Percentiles rank a stretch among this genome's conserved stretches.
Conservation (phyloP, 1,140 invertebrate genomes). For the Protaetia brevitarsis region DNA sequence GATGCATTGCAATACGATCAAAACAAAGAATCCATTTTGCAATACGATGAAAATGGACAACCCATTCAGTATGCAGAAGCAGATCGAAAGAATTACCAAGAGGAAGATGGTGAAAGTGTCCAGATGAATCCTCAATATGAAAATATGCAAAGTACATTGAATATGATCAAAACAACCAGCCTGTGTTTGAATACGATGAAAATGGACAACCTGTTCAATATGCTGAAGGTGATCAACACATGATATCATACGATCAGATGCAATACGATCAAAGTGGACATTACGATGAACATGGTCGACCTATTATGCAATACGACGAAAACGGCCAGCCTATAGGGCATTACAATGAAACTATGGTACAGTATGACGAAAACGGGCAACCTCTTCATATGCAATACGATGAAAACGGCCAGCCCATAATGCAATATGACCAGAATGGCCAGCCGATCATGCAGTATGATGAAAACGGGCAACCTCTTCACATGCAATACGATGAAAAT, state of each 20-base stretch:
- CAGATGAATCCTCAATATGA: background rate
- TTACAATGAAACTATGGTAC: background rate
- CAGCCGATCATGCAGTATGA: conserved; percentile 34
- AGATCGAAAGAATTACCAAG: background rate
- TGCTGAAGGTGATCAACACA: conserved; percentile 25
- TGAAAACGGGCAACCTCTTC: conserved; percentile 32
- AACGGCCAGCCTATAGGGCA: conserved; percentile 2
- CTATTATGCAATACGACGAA: conserved; percentile 24
- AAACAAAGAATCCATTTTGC: background rate
- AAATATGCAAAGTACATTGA: too few relatives aligned
- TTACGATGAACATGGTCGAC: conserved; percentile 27
- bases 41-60: conserved; percentile 23
- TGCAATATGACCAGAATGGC: conserved; percentile 35
- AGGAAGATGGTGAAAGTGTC: conserved; percentile 23
- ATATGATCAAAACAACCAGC: conserved; percentile 26
- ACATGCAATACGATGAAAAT: conserved; percentile 31
- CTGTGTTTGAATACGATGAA: conserved; percentile 23
- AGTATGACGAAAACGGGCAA: conserved; percentile 27
- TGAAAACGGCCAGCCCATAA: conserved; percentile 24
- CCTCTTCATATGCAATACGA: conserved; percentile 21
- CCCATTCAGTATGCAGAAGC: background rate
- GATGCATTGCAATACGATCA: conserved; percentile 22
- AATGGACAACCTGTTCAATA: conserved; percentile 21
- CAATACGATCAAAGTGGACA: conserved; percentile 24
- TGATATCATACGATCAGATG: too few relatives aligned